A percentile compares a stretch with the other conserved stretches of the same genome.
These are phyloP conservation scores for Nudaria mundana DNA, from an alignment of 2,888 invertebrate genomes.

Conservation along the genomic window DNA sequence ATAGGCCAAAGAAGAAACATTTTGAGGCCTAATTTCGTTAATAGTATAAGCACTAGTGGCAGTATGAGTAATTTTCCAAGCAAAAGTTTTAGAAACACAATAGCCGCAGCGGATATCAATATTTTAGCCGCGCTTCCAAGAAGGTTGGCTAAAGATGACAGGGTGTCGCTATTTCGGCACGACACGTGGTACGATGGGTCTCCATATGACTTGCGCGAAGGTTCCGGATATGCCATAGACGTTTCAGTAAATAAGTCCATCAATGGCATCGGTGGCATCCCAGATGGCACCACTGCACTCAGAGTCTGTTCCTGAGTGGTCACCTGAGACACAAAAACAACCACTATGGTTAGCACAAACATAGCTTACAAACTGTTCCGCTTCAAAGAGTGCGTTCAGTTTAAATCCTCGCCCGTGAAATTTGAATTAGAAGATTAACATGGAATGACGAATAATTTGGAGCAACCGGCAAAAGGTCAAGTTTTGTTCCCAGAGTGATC, in stretches of 20 bases:
- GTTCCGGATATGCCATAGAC: conserved; percentile 59
- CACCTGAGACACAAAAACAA: conserved; percentile 47
- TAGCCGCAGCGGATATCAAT: conserved; percentile 66
- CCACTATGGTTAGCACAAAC: conserved; percentile 56
- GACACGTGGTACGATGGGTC: conserved; percentile 54
- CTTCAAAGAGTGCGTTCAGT: conserved; percentile 50
- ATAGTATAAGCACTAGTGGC: conserved; percentile 58
- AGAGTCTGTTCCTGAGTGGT: conserved; percentile 60
- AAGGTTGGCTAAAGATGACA: conserved; percentile 65
- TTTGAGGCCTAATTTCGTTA: conserved; percentile 69
- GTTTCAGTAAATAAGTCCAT: conserved; percentile 65
- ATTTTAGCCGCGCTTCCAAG: conserved; percentile 73
- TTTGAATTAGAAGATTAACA: conserved; percentile 62
- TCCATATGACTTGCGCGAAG: conserved; percentile 61
- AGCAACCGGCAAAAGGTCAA: conserved; percentile 55
- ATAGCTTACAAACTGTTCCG: conserved; percentile 71
- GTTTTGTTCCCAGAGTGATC: conserved; percentile 44
- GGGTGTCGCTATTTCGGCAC: conserved; percentile 61
- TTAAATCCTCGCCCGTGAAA: conserved; percentile 75
- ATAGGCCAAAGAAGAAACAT: conserved; percentile 70
- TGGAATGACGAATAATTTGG: conserved; percentile 57
- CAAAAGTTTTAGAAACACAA: conserved; percentile 64
- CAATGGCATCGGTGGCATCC: conserved; percentile 52
- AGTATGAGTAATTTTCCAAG: conserved; percentile 66
- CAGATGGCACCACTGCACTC: conserved; percentile 51